Conservation (phyloP, 2,888 invertebrate genomes). For the Drosophila emarginata region DNA sequence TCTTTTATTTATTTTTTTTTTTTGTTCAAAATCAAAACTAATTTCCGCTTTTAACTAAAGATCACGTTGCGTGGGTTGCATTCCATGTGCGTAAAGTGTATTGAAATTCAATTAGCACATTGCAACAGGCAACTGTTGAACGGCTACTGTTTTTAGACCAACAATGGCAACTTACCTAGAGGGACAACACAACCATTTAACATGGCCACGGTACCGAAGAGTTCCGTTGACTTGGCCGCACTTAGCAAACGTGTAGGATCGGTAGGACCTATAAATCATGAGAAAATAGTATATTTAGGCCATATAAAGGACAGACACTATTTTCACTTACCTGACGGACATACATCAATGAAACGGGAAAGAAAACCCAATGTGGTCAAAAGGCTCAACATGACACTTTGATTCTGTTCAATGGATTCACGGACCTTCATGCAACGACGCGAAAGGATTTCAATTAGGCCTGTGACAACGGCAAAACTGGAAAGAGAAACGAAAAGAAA, state of each 20-base stretch:
- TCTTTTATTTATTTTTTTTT: background rate
- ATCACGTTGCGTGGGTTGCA: slow-evolving; percentile 57
- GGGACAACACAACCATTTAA: slow-evolving; percentile 81
- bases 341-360: slow-evolving; percentile 82
- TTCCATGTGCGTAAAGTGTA: slow-evolving; percentile 40
- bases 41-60: slow-evolving; percentile 71
- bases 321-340: slow-evolving; percentile 79
- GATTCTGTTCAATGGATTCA: slow-evolving; percentile 84
- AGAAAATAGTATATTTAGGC: slow-evolving; percentile 35
- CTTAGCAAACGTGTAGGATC: slow-evolving; percentile 81
- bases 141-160: slow-evolving; percentile 57
- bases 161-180: slow-evolving; percentile 74
- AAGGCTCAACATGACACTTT: slow-evolving; percentile 81
- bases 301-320: slow-evolving; percentile 51
- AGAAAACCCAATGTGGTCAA: slow-evolving; percentile 82
- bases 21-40: slow-evolving; percentile 59
- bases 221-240: slow-evolving; percentile 81
- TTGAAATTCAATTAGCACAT: slow-evolving; percentile 73
- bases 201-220: slow-evolving; percentile 82
- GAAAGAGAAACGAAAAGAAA: slow-evolving; percentile 28
- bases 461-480: slow-evolving; percentile 91
- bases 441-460: slow-evolving; percentile 90
- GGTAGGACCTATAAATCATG: slow-evolving; percentile 72
- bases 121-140: background rate
- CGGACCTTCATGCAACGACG: slow-evolving; percentile 88